These are phyloP conservation scores for Drosophila elegans DNA, from an alignment of 1,140 invertebrate species.

Conservation along the genomic window DNA sequence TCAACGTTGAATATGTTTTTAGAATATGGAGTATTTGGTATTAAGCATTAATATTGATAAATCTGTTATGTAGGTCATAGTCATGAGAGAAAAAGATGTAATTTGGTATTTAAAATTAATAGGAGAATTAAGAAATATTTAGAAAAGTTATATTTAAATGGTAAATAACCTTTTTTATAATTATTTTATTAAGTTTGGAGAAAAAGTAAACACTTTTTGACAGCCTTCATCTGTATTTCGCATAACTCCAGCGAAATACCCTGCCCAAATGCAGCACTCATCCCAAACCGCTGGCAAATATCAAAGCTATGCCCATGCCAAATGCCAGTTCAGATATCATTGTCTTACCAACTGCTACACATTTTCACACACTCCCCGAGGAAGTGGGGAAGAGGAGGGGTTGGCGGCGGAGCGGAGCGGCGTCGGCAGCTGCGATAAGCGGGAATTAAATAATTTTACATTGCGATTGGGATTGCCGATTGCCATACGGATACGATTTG, in stretches of 20 bases:
- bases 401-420: background rate
- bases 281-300: slow-evolving; percentile 21
- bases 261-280: slow-evolving; percentile 20
- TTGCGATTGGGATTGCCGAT: slow-evolving; percentile 72
- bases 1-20: too few species aligned
- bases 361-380: slow-evolving; percentile 72
- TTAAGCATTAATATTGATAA: too few species aligned
- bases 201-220: background rate
- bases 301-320: slow-evolving; percentile 47
- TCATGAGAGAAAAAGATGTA: too few species aligned
- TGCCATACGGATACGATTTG: slow-evolving; percentile 76
- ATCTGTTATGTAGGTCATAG: too few species aligned
- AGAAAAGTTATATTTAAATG: too few species aligned
- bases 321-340: slow-evolving; percentile 66
- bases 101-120: too few species aligned
- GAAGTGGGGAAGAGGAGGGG: background rate
- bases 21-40: too few species aligned
- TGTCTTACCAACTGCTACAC: slow-evolving; percentile 70
- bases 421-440: slow-evolving; percentile 72
- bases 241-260: slow-evolving; percentile 7
- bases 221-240: too few species aligned
- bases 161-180: too few species aligned
- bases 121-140: too few species aligned
- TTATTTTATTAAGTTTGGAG: too few species aligned
- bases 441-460: slow-evolving; percentile 83